Evolutionary conservation across 1,140 invertebrate species (phyloP).

Genomic region (Atta cephalotes): DNA sequence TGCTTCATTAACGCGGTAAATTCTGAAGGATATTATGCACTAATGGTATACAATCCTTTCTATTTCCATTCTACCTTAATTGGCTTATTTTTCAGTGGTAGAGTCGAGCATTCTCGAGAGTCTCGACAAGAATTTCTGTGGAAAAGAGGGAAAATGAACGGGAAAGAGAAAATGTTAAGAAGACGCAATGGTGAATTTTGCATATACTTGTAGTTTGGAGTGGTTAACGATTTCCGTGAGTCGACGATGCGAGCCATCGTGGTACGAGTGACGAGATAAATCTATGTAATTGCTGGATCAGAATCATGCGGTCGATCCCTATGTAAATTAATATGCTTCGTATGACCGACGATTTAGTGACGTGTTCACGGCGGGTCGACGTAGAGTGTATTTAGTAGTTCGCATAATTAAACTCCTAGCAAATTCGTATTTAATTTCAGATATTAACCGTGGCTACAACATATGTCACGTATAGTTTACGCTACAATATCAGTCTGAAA

Average conservation of each 20-base stretch:
- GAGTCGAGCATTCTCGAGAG: conserved; percentile 34
- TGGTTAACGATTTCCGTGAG: conserved; percentile 69
- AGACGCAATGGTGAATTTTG: conserved; percentile 47
- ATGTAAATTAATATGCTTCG: conserved; percentile 72
- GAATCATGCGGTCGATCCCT: conserved; percentile 68
- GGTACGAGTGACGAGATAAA: conserved; percentile 66
- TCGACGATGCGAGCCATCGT: conserved; percentile 57
- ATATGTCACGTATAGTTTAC: conserved; percentile 17
- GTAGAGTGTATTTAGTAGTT: conserved; percentile 27
- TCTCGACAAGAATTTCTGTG: conserved; percentile 16
- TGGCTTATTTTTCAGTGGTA: conserved; percentile 51
- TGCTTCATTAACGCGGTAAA: conserved; percentile 51
- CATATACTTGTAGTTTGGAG: conserved; percentile 70
- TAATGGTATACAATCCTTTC: conserved; percentile 47
- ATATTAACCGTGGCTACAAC: conserved; percentile 34
- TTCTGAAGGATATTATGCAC: conserved; percentile 49
- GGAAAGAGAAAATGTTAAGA: conserved; percentile 51
- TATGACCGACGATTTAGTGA: conserved; percentile 43
- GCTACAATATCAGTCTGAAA: conserved; percentile 37
- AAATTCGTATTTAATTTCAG: conserved; percentile 60
- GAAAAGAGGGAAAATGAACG: conserved; percentile 41
- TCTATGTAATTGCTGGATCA: conserved; percentile 72
- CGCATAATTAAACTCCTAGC: conserved; percentile 47
- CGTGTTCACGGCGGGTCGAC: not conserved
- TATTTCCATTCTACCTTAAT: conserved; percentile 51